phyloP scores from a whole-genome alignment of 2,888 invertebrate species.

The Trisateles emortualis region DNA sequence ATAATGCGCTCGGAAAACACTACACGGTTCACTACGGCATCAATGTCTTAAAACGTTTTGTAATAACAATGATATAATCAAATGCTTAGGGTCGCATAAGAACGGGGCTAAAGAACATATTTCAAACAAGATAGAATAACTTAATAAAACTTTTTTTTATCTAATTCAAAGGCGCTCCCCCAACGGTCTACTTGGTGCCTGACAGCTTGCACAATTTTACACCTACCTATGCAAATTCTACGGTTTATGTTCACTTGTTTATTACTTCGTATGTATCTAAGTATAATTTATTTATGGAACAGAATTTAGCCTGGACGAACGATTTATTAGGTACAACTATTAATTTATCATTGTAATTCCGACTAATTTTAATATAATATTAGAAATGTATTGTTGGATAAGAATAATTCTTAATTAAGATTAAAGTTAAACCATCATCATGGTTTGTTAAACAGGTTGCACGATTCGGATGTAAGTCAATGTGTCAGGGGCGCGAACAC shows the following conservation, averaged over 20 bases:
- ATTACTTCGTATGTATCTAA: too few species aligned
- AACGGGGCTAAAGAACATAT: slow-evolving; percentile 24
- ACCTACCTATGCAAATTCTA: slow-evolving; percentile 17
- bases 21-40: too few species aligned
- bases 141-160: slow-evolving; percentile 51
- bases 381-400: too few species aligned
- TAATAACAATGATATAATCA: neutral
- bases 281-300: too few species aligned
- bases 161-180: slow-evolving; percentile 33
- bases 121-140: slow-evolving; percentile 41
- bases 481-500: slow-evolving; percentile 67
- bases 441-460: slow-evolving; percentile 52
- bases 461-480: slow-evolving; percentile 64
- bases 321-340: too few species aligned
- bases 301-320: too few species aligned
- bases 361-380: too few species aligned
- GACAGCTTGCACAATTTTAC: slow-evolving; percentile 14
- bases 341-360: too few species aligned
- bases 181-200: slow-evolving; percentile 16
- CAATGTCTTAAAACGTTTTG: too few species aligned
- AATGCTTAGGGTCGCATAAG: neutral
- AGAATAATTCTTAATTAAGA: slow-evolving; percentile 42
- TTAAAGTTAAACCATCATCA: slow-evolving; percentile 44
- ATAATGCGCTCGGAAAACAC: too few species aligned
- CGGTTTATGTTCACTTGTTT: slow-evolving; percentile 16